Evolutionary conservation across 2,113 vertebrate species (phyloP).

Genomic region (Conger conger): DNA sequence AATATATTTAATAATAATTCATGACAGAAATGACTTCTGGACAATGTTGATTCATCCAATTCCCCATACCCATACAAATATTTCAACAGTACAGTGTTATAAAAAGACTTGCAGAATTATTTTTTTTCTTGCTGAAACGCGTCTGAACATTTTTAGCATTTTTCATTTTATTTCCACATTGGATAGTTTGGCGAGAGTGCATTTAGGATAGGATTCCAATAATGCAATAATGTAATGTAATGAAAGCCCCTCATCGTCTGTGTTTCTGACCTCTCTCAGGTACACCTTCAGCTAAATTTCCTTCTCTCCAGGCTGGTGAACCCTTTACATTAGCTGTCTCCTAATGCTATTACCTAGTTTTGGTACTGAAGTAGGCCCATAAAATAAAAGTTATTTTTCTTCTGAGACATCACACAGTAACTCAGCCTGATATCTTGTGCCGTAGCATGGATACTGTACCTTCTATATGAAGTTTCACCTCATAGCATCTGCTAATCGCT

Average conservation of each 20-base stretch:
- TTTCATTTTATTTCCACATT: background rate
- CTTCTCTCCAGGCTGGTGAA: background rate
- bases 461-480: slow-evolving; percentile 20
- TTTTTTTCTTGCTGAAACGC: background rate
- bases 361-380: background rate
- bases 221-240: no score
- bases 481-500: accelerated
- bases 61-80: no score
- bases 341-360: no score
- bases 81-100: background rate
- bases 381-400: background rate
- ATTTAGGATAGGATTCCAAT: no score
- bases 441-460: slow-evolving; percentile 21
- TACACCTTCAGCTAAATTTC: background rate
- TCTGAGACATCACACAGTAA: background rate
- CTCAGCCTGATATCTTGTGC: background rate
- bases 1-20: no score
- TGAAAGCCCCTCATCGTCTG: no score
- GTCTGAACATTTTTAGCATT: background rate
- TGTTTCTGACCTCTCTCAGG: no score
- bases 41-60: no score
- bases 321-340: no score
- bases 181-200: background rate
- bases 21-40: no score
- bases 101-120: no score